Evolutionary conservation across 53 echinoderm and acorn worm genomes (phyloP).

Genomic region (Mesocentrotus franciscanus): DNA sequence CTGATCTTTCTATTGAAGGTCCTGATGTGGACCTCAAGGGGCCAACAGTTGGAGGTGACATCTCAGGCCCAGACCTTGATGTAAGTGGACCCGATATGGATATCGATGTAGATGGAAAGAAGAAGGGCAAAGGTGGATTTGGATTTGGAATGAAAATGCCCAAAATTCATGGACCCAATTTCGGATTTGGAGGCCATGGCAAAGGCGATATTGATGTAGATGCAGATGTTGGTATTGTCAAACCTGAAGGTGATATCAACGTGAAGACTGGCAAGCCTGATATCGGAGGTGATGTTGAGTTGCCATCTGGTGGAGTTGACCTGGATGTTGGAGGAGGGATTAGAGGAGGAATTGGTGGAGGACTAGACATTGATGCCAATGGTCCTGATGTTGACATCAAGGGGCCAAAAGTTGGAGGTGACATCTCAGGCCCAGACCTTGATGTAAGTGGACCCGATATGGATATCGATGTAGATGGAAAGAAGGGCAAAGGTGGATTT

Average conservation of each 20-base stretch:
- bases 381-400: constrained; percentile 3
- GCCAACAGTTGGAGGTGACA: background rate
- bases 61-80: constrained; percentile 51
- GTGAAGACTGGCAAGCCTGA: constrained; percentile 26
- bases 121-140: constrained; percentile 50
- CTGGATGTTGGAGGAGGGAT: constrained; percentile 54
- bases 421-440: constrained; percentile 23
- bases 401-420: constrained; percentile 68
- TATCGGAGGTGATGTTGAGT: constrained; percentile 39
- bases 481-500: constrained; percentile 60
- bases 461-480: background rate
- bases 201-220: constrained; percentile 36
- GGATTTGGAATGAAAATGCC: constrained; percentile 69
- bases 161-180: constrained; percentile 66
- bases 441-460: background rate
- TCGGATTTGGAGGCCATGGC: constrained; percentile 40
- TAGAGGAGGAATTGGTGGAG: constrained; percentile 67
- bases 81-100: constrained; percentile 58
- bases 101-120: background rate
- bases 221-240: constrained; percentile 40
- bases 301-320: background rate
- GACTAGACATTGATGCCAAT: constrained; percentile 55
- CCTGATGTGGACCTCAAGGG: constrained; percentile 25
- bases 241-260: constrained; percentile 49
- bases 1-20: no score